These are phyloP conservation scores for Theonella swinhoei DNA, from an alignment of 37 sponge, comb jelly and placozoan genomes.

Conservation along the genomic window DNA sequence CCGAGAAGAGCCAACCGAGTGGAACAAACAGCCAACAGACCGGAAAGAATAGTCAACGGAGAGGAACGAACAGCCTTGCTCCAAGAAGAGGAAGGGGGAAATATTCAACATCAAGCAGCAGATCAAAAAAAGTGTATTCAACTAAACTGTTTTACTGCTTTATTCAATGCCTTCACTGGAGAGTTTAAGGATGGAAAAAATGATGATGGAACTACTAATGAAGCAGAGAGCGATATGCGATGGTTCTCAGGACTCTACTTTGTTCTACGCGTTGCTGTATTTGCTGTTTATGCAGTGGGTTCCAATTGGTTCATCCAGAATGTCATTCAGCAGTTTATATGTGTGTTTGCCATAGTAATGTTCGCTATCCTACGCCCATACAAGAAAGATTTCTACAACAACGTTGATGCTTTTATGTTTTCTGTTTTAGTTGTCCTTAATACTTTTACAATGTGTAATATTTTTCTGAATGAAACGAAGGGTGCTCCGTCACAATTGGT, in stretches of 20 bases:
- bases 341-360: constrained; percentile 14
- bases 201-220: not conserved
- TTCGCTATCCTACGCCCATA: constrained; percentile 61
- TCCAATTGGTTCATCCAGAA: constrained; percentile 24
- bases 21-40: too few species aligned
- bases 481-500: too few species aligned
- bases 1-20: too few species aligned
- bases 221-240: constrained; percentile 17
- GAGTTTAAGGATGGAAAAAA: constrained; percentile 65
- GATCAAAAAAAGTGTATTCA: not conserved
- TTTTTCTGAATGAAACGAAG: constrained; percentile 8
- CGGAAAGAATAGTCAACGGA: too few species aligned
- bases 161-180: constrained; percentile 66
- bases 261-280: constrained; percentile 41
- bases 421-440: constrained; percentile 37
- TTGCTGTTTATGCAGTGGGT: constrained; percentile 47
- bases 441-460: constrained; percentile 51
- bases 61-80: too few species aligned
- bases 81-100: too few species aligned
- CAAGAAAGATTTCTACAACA: constrained; percentile 48
- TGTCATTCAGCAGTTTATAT: constrained; percentile 19
- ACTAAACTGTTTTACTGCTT: constrained; percentile 6
- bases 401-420: constrained; percentile 58
- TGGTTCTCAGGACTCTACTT: constrained; percentile 81
- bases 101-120: too few species aligned